Conservation (phyloP, 92 coral and sea anemone species). For the Desmophyllum pertusum region DNA sequence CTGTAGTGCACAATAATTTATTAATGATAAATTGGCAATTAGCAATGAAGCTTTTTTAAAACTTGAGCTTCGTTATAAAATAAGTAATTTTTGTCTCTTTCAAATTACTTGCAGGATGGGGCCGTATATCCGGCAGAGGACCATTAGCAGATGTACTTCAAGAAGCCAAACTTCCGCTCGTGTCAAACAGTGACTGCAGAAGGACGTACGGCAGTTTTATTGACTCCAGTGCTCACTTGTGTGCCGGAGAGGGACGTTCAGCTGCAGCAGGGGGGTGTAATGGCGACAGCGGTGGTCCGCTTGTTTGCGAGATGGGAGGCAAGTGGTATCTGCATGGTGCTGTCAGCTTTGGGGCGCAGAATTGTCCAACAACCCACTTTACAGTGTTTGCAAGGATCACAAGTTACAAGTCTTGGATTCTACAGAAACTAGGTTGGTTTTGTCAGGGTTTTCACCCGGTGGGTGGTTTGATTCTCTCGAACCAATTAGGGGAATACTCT, state of each 20-base stretch:
- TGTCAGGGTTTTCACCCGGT: background rate
- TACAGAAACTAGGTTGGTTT: slow-evolving; percentile 36
- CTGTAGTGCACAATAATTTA: too few species aligned
- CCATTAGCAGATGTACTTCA: slow-evolving; percentile 65
- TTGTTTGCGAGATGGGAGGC: slow-evolving; percentile 71
- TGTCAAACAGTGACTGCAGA: slow-evolving; percentile 58
- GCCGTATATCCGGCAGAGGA: slow-evolving; percentile 52
- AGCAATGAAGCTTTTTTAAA: too few species aligned
- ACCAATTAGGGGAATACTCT: too few species aligned
- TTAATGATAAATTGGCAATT: too few species aligned
- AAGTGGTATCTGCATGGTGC: slow-evolving; percentile 81
- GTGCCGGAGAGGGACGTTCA: slow-evolving; percentile 65
- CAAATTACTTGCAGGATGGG: slow-evolving; percentile 56
- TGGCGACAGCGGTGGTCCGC: slow-evolving; percentile 85
- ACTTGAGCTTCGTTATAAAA: too few species aligned
- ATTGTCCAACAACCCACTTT: slow-evolving; percentile 71
- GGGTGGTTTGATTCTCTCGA: too few species aligned
- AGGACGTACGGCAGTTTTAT: slow-evolving; percentile 44
- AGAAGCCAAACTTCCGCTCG: slow-evolving; percentile 69
- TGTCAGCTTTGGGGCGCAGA: slow-evolving; percentile 71
- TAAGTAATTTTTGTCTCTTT: too few species aligned
- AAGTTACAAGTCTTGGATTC: slow-evolving; percentile 63
- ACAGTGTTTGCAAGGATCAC: slow-evolving; percentile 75
- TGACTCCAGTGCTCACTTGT: slow-evolving; percentile 63
- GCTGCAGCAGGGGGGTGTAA: slow-evolving; percentile 76